A percentile compares a stretch with the other conserved stretches of the same genome.
phyloP scores from a whole-genome alignment of 2,797 vertebrate species.

The Poecile montanus region DNA sequence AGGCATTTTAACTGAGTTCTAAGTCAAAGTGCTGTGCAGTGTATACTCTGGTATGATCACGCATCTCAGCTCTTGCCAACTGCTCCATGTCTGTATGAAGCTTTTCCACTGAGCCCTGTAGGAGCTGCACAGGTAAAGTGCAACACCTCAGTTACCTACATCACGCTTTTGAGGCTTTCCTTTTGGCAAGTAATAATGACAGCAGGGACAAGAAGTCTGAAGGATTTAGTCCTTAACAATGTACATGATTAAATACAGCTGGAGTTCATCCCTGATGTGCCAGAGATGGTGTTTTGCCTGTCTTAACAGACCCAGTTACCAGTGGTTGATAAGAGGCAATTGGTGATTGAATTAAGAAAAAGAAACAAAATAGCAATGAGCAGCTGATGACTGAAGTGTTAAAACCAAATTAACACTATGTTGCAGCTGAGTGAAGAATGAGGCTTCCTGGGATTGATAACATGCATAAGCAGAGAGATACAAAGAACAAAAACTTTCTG shows the following conservation, averaged over 20 bases:
- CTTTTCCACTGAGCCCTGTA: neutral
- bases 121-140: rapidly evolving
- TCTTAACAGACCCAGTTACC: neutral
- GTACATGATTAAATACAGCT: neutral
- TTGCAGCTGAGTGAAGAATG: neutral
- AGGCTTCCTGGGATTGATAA: neutral
- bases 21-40: neutral
- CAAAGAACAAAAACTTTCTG: neutral
- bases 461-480: neutral
- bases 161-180: neutral
- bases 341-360: rapidly evolving
- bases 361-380: neutral
- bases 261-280: neutral
- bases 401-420: neutral
- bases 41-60: neutral
- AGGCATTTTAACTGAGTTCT: neutral
- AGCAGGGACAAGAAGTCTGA: neutral
- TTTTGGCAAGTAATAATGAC: neutral
- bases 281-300: neutral
- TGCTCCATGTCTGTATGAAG: neutral
- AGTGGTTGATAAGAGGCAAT: neutral
- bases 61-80: neutral
- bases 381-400: neutral
- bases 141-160: neutral
- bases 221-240: neutral